Evolutionary conservation across 2,113 vertebrate species (phyloP), one percentile per base, ranked within the genome.

Genomic region (Gobius niger): DNA sequence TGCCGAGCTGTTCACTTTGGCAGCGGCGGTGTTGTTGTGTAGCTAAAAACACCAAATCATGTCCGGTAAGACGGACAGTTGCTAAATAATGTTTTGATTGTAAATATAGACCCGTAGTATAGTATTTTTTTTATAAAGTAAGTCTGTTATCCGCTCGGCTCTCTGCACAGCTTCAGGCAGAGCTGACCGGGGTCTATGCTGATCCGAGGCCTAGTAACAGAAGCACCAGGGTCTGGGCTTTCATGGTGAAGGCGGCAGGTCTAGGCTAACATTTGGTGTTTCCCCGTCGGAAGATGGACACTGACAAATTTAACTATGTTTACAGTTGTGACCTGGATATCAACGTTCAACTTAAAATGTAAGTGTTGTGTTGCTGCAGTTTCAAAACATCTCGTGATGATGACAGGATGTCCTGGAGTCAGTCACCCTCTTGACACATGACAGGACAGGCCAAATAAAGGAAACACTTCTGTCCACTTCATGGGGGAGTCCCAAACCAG

Each of bases 321-420:
- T 97, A 98, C 72, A 99, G 97, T 74, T 99, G 97, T 69, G 97
- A 99, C 66, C 15, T 99, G 92, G 96, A 98, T 81, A 96, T 98
- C 85, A 98, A 97, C 70, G 96, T 99, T 70, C 96, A 98, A 84
- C 93, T 99, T 42, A 99, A 99, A 84, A 99, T 98, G 97, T 99
- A 73, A 97, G 96, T 93, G 67, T 66, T 1, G 18, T 34, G 1
- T 34, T 34, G 24, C 24, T 34, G 2, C 5, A 34, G 24, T 34
- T 4, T 34, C 24, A 34, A 34, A 34, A 34, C 24, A 34, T 34
- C 24, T 24, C 24, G 24, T 34, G 24, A 34, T 34, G 24, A 34
- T 34, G 24, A 34, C 24, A 34, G 24, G 24, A 34, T 34, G 24
- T 34, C 24, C 24, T 34, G 24, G 24, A 34, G 24, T 34, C 24